Evolutionary conservation across 30 jellyfish, hydroid and myxozoan species (phyloP), one percentile per base, ranked within the genome.

Genomic region (Turritopsis dohrnii): DNA sequence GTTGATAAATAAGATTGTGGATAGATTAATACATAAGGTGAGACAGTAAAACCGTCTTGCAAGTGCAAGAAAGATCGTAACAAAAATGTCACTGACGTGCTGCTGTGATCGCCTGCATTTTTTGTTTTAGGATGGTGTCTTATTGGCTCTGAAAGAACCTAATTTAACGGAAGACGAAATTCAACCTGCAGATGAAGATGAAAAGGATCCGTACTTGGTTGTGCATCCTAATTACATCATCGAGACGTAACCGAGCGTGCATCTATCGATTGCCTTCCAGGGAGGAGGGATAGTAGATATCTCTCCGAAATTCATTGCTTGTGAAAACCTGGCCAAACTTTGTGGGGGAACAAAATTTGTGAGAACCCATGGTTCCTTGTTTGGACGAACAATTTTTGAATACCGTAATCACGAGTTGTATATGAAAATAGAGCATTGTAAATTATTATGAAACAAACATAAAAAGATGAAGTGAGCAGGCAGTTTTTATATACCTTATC

Each of bases 141-240:
- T 94, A 71, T 87, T 94, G 30, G 97, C 97, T 7, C 72, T 94
- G 74, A 87, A 87, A 82, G 97, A 89, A 69, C 96, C 96, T 3
- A 21, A 81, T n/a, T 4, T 87, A 28, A 79, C 84, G 20, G 95
- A 79, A 52, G 96, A 85, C 30, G 94, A 81, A 21, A 80, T 72
- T 1, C 83, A 80, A 53, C 96, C 88, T 7, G 93, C 96, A 1
- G 96, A 79, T 8, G 97, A 90, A 29, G 84, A 87, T 26, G 96
- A 90, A 1, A 94, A 82, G 25, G 84, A 95, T 80, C 99, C 99
- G 1, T 90, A 89, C 65, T 87, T 95, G 24, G 97, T 95, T 72
- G 99, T 95, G 1, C 99, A 95, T 83, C 99, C 99, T 16, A 95
- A 95, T 66, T 95, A 90, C 83, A 88, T 88, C 84, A 83, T 94